Conservation (phyloP, 2,113 vertebrate genomes). For the Onychorhynchus coronatus region DNA sequence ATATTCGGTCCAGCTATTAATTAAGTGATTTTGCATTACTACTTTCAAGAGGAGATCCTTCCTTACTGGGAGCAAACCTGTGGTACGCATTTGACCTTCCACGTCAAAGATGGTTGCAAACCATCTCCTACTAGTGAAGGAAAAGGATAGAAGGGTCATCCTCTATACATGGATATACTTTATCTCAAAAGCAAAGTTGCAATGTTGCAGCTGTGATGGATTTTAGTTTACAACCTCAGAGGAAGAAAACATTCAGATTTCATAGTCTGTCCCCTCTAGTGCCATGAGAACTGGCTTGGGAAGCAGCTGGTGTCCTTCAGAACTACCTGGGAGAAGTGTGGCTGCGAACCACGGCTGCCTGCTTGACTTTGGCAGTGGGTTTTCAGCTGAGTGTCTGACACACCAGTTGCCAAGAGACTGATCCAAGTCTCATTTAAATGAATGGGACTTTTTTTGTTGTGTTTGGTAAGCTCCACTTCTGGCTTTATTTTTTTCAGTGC, state of each 20-base stretch:
- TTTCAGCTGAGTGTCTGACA: constrained; percentile 13
- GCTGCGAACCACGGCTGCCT: neutral
- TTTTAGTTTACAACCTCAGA: neutral
- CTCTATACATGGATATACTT: neutral
- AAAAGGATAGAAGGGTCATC: neutral
- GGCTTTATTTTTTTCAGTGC: neutral
- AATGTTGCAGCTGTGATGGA: too few species aligned
- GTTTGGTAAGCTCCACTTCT: neutral
- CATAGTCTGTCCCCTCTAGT: neutral
- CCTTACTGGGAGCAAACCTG: neutral
- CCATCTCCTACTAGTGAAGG: neutral
- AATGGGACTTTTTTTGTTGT: constrained; percentile 23
- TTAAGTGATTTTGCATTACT: constrained; percentile 30
- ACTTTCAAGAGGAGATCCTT: neutral
- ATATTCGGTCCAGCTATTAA: constrained; percentile 11
- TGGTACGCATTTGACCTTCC: neutral
- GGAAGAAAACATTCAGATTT: rapidly evolving
- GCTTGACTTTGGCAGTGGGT: neutral
- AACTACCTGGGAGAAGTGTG: neutral
- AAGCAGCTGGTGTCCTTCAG: neutral
- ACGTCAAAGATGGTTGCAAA: neutral
- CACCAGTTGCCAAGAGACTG: neutral
- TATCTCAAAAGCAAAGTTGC: neutral
- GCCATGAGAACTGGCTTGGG: neutral
- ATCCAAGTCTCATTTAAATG: constrained; percentile 32